Evolutionary conservation across 2,888 invertebrate species (phyloP), one percentile per base, ranked within the genome.

Genomic region (Drosophila nr. medialis): DNA sequence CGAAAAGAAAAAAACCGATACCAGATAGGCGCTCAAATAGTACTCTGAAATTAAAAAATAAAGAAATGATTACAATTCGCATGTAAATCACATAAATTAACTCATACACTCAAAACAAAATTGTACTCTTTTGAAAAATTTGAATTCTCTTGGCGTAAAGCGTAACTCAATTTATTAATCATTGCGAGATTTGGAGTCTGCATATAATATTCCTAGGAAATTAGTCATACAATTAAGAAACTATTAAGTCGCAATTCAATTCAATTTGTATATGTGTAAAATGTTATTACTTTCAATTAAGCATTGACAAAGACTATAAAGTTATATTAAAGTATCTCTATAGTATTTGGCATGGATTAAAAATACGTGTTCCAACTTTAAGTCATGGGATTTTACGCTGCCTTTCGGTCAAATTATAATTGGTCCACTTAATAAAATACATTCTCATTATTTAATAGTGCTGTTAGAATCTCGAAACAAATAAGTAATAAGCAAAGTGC

Each of bases 1-100:
- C 63, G 92, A 89, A 65, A 91, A 90, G 48, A 92, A 83, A 8
- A 90, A 55, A 40, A 92, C 84, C 4, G 92, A 84, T 30, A 90
- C 58, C 58, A 90, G 56, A 71, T 92, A 92, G 27, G 90, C 85
- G 36, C 81, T 80, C 36, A 92, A 70, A 36, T 91, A 92, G 42
- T 85, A 91, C 8, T 78, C 92, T 92, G 74, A 18, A 67, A 75
- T 15, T 30, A 11, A 58, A 10, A 21, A 53, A 53, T n/a, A 13
- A 21, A 21, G 21, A 45, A 45, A 45, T 1, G 1, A 4, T 45
- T 10, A 40, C 32, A 40, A 13, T 6, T 34, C 29, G 11, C 2
- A 29, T 1, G 21, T 21, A 50, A 18, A 11, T 53, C 30, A n/a
- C 15, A 64, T 18, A 27, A 36, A 18, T 24, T 50, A 42, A 40